These are phyloP conservation scores for Eulemur rufifrons DNA, from an alignment of 2,113 vertebrate species.

Conservation along the genomic window DNA sequence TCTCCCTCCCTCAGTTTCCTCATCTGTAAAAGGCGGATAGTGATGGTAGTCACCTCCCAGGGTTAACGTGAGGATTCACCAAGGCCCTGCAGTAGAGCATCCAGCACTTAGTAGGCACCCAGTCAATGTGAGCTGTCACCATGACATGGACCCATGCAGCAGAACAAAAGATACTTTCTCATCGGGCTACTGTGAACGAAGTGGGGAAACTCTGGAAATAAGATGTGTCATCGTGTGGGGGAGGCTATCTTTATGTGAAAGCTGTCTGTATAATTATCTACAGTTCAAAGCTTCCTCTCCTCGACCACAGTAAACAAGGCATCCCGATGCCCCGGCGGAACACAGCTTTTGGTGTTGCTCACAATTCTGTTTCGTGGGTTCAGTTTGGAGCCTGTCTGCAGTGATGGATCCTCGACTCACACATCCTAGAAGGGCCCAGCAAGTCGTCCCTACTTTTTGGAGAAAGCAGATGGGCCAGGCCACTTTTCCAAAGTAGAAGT, in stretches of 20 bases:
- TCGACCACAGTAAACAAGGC: background rate
- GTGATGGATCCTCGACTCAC: background rate
- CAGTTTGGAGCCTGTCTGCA: background rate
- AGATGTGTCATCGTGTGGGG: conserved; percentile 5
- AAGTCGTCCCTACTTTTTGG: background rate
- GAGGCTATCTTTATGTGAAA: background rate
- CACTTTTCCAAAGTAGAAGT: background rate
- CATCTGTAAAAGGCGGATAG: background rate
- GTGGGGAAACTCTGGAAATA: conserved; percentile 43
- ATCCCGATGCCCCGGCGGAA: background rate
- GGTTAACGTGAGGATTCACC: background rate
- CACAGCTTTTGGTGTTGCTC: background rate
- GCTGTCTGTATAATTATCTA: background rate
- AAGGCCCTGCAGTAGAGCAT: background rate
- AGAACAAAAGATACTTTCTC: background rate
- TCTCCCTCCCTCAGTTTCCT: background rate
- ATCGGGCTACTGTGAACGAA: background rate
- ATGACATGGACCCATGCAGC: background rate
- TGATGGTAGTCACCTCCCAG: background rate
- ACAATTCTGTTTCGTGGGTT: background rate
- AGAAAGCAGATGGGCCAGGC: background rate
- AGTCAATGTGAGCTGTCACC: background rate
- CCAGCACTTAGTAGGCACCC: background rate
- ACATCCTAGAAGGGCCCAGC: background rate
- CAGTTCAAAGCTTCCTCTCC: background rate